A percentile compares a stretch with the other conserved stretches of the same genome.
These are phyloP conservation scores for Hirtodrosophila histrioides DNA, from an alignment of 2,888 invertebrate genomes.

Conservation along the genomic window DNA sequence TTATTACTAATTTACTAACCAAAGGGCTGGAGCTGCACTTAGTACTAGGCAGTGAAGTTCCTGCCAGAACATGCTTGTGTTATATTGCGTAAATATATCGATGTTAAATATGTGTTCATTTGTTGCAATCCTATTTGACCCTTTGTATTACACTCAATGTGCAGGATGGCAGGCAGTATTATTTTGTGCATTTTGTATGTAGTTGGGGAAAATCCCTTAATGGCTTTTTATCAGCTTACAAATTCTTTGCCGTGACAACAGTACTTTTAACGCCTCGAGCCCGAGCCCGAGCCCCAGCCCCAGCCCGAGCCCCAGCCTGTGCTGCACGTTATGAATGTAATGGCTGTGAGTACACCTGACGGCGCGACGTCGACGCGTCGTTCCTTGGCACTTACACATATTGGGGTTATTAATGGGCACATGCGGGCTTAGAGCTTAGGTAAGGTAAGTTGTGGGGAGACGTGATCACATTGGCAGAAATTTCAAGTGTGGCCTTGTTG, in stretches of 20 bases:
- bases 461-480: conserved; percentile 15
- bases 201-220: conserved; percentile 47
- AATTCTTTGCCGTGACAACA: conserved; percentile 64
- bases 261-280: conserved; percentile 39
- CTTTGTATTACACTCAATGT: too few relatives aligned
- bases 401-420: conserved; percentile 73
- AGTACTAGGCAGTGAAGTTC: too few relatives aligned
- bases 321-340: conserved; percentile 12
- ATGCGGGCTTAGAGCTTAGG: conserved; percentile 9
- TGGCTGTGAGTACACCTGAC: conserved; percentile 46
- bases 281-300: too few relatives aligned
- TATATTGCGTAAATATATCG: too few relatives aligned
- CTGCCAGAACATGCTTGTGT: too few relatives aligned
- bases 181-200: conserved; percentile 25
- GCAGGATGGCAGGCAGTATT: too few relatives aligned
- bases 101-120: too few relatives aligned
- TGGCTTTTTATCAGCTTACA: conserved; percentile 57
- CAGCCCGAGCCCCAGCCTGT: too few relatives aligned
- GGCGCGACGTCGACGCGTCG: conserved; percentile 2
- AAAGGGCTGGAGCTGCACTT: too few relatives aligned
- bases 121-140: too few relatives aligned
- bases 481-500: conserved; percentile 55
- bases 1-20: too few relatives aligned
- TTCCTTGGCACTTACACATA: conserved; percentile 61
- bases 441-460: neutral